Base-by-base conservation (phyloP, 1,140 invertebrate genomes). In the Conus ventricosus region DNA sequence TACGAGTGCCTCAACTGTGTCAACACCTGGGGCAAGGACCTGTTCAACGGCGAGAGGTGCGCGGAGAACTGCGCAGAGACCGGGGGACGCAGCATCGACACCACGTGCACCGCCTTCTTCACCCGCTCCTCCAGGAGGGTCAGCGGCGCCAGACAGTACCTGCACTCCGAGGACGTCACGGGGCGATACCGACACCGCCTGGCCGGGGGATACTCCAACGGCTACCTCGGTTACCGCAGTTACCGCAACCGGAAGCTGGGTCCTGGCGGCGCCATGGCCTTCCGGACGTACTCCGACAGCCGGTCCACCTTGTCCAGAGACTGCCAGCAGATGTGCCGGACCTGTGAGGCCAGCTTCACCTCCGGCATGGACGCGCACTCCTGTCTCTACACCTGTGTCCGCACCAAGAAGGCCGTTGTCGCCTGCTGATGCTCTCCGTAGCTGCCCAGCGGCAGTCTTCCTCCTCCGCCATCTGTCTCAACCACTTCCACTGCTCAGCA, bases 1-100 rank as follows among this genome's bases (percentile, higher is more conserved):
- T 83, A 80, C 84, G 88, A 82, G 76, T 89, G 88, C 67, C 85
- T 87, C 27, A n/a, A 81, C 57, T 89, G 88, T 51, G 88, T 89
- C 25, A 87, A 86, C 76, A 89, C 85, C 20, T 89, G 85, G 63
- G 88, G 88, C 78, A 88, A 88, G 55, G 84, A 83, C 27, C 54
- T 87, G n/a, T 89, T 86, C 85, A 87, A 87, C 80, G 88, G 88
- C n/a, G 53, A 89, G 85, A 76, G 17, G 23, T 89, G 88, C 54
- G 88, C 84, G 5, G 88, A 86, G 17, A 86, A 83, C 84, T 89
- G 88, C 67, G 88, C 84, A 13, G 6, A 55, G 27, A 82, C 83
- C 20, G 85, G 67, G 55, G 88, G 88, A 17, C 51, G 27, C 17
- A 87, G 84, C 55, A 87, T 87, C n/a, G 88, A 89, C 60, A 60